Evolutionary conservation across 2,888 invertebrate genomes (phyloP).

Genomic region (Chymomyza procnemis): DNA sequence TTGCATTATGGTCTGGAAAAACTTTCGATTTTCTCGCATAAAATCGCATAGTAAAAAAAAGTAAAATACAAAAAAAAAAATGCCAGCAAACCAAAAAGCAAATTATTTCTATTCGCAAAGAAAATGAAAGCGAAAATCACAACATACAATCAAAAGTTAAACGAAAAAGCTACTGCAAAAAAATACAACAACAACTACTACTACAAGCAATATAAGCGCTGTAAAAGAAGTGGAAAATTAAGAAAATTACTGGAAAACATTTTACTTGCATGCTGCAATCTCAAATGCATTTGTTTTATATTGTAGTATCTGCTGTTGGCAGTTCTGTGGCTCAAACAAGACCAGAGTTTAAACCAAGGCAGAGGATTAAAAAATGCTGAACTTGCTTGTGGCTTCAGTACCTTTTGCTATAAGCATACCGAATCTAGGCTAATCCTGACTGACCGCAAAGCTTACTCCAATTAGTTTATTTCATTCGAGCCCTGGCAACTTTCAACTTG

Average conservation of each 20-base stretch:
- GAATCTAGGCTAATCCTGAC: no score
- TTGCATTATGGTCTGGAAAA: constrained; percentile 77
- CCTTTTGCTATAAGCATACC: background rate
- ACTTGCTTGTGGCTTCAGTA: no score
- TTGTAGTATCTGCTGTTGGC: constrained; percentile 5
- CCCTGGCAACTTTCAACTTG: background rate
- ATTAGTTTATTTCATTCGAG: background rate
- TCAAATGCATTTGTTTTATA: background rate
- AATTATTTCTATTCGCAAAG: constrained; percentile 49
- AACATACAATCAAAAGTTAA: constrained; percentile 16
- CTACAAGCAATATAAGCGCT: constrained; percentile 50
- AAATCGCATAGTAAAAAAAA: constrained; percentile 31
- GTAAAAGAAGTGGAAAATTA: constrained; percentile 43
- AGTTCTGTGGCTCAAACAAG: background rate
- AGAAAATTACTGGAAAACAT: constrained; percentile 28
- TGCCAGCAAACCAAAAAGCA: constrained; percentile 23
- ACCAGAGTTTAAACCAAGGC: background rate
- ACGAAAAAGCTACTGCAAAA: constrained; percentile 11
- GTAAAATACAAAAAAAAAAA: constrained; percentile 18
- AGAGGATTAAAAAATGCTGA: background rate
- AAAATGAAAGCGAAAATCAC: constrained; percentile 63
- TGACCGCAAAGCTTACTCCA: background rate
- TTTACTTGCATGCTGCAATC: constrained; percentile 10
- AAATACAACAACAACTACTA: constrained; percentile 3
- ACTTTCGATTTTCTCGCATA: constrained; percentile 77